phyloP scores from a whole-genome alignment of 2,797 vertebrate species.

The Chiloscyllium punctatum region DNA sequence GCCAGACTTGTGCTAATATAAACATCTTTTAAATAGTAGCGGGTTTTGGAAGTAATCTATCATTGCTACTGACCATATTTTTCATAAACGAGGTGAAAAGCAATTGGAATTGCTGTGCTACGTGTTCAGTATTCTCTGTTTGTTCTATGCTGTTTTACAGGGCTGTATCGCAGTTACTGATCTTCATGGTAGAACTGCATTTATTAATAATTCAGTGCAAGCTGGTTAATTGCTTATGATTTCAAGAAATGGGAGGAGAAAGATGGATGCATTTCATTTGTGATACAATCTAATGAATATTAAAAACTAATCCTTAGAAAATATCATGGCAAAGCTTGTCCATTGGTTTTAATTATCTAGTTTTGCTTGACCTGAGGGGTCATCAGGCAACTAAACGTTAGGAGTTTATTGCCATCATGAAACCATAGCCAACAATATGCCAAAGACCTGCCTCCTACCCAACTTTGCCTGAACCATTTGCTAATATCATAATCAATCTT shows the following conservation, averaged over 20 bases:
- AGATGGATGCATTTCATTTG: background rate
- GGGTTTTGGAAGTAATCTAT: background rate
- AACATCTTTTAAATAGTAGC: background rate
- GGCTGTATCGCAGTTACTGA: background rate
- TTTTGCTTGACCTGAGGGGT: background rate
- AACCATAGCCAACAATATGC: background rate
- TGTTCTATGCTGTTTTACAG: background rate
- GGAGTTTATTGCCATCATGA: background rate
- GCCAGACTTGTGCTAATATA: background rate
- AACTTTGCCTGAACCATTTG: background rate
- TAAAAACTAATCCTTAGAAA: background rate
- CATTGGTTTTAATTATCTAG: background rate
- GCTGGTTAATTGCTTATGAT: slow-evolving; percentile 27
- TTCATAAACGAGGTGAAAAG: background rate
- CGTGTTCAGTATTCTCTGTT: background rate
- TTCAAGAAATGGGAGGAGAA: slow-evolving; percentile 8
- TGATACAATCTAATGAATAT: background rate
- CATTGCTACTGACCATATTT: background rate
- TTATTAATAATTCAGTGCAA: slow-evolving; percentile 35
- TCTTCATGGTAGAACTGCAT: slow-evolving; percentile 10
- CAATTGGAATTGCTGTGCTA: background rate
- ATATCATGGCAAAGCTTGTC: background rate
- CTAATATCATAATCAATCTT: background rate
- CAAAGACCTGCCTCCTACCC: background rate
- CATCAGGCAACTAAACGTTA: background rate